Evolutionary conservation across 2,113 vertebrate species (phyloP), one percentile per base, ranked within the genome.

Genomic region (Condylura cristata): DNA sequence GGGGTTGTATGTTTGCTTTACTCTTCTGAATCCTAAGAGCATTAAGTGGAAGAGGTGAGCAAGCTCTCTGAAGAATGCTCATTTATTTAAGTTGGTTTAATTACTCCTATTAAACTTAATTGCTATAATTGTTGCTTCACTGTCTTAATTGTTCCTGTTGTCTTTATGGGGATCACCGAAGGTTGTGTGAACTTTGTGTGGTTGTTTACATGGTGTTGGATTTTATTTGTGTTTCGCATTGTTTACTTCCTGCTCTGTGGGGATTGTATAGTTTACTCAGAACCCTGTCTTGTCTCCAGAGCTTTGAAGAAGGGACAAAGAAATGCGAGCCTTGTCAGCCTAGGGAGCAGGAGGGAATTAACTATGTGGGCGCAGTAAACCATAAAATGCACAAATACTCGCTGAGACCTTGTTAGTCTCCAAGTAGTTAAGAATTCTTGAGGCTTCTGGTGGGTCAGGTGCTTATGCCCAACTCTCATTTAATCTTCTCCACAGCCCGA

Each of bases 71-170:
- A 86, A 94, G 91, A 91, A 93, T 86, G 71, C 78, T 79, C 44
- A 18, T 74, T 65, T 80, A 82, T 90, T 94, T 83, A 70, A 86
- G 93, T 86, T 85, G 41, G 68, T 66, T 60, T 71, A 86, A 90
- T 95, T 85, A 34, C 63, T 44, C 17, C 76, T 56, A 88, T 95
- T 96, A 89, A 56, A 44, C 39, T 61, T 94, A 95, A 92, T 89
- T 92, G 90, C 82, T 44, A 34, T 96, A 85, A 96, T 88, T 91
- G 79, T 63, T 60, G 89, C 83, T 91, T 84, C 44, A 12, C 70
- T 48, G 79, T 30, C 30, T 37, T 95, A 86, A 91, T 75, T 71
- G 83, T 79, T 82, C 76, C 72, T 94, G 66, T 66, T 74, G 70
- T 82, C 71, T 92, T 85, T 84, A 58, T 5, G 26, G 87, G 76